Conservation (phyloP, 2,888 invertebrate genomes). For the Pseudoips prasinana region DNA sequence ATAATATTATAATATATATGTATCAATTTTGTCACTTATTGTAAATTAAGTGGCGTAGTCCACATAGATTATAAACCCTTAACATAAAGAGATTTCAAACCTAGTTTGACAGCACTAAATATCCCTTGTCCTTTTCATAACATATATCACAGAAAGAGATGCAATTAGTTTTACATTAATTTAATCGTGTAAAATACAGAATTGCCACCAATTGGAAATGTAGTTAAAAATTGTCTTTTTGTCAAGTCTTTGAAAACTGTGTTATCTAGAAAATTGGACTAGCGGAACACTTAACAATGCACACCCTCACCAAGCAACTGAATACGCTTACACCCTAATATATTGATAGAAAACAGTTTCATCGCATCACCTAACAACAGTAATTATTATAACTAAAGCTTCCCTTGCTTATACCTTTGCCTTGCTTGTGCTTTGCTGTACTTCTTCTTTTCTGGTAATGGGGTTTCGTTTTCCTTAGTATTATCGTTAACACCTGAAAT, state of each 20-base stretch:
- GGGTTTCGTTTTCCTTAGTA: slow-evolving; percentile 51
- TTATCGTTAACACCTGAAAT: slow-evolving; percentile 54
- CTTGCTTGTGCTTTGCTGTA: slow-evolving; percentile 90
- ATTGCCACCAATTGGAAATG: slow-evolving; percentile 19
- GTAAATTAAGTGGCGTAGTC: too few relatives aligned
- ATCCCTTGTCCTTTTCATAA: too few relatives aligned
- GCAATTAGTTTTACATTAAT: too few relatives aligned
- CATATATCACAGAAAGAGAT: too few relatives aligned
- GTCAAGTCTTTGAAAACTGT: slow-evolving; percentile 28
- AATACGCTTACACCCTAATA: slow-evolving; percentile 32
- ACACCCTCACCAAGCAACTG: slow-evolving; percentile 33
- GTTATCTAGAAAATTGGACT: slow-evolving; percentile 22
- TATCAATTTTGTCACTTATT: too few relatives aligned
- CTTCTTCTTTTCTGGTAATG: slow-evolving; percentile 71
- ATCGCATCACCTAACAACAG: slow-evolving; percentile 23
- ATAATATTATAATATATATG: too few relatives aligned
- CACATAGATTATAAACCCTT: too few relatives aligned
- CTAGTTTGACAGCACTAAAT: too few relatives aligned
- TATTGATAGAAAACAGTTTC: slow-evolving; percentile 27
- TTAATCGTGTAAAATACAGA: too few relatives aligned
- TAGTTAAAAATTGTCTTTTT: slow-evolving; percentile 32
- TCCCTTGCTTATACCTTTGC: slow-evolving; percentile 88
- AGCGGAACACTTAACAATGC: slow-evolving; percentile 31
- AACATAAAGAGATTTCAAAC: too few relatives aligned
- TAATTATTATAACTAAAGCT: slow-evolving; percentile 72